Base-by-base conservation (phyloP, 2,888 invertebrate species). In the Gymnoscelis rufifasciata region DNA sequence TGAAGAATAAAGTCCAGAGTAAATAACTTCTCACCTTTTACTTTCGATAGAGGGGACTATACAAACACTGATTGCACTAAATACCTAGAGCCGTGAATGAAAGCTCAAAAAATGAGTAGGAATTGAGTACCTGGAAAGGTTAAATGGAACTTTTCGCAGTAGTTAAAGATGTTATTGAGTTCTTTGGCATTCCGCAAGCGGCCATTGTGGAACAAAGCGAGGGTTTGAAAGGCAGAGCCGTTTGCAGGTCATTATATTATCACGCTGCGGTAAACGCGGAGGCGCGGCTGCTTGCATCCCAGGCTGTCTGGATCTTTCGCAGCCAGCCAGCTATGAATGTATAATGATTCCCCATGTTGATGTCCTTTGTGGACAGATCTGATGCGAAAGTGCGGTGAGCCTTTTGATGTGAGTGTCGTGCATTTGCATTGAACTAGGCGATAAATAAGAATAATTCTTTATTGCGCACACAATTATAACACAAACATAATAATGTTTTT, bases 301-400 rank as follows among this genome's bases (percentile, higher is more conserved):
- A 68, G 63, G 69, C 71, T 67, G 73, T 71, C 72, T 70, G 66
- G 76, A 75, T 79, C 77, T 78, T 78, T 78, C 73, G 68, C 63
- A 74, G 65, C 54, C 82, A 79, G 61, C 76, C 83, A 74, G 62
- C 78, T 81, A 81, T 84, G 77, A 86, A 83, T 78, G 71, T 84
- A 83, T 86, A 86, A 86, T 83, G 86, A 83, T 81, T 67, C 10
- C 29, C 10, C 29, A 24, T 23, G 37, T 37, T 42, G 28, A 15
- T 41, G 39, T 31, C 35, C 36, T 46, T 40, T 41, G 43, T 50
- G 13, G 24, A 29, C 28, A 31, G 43, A 47, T 24, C 38, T 26
- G 43, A 0, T 33, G 35, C 26, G 26, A 35, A 19, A 35, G 15
- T 35, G 19, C 19, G 19, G 19, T 7, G 10, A 19, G 15, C 19